phyloP scores from a whole-genome alignment of 2,113 vertebrate species.

The Ammodramus savannarum region DNA sequence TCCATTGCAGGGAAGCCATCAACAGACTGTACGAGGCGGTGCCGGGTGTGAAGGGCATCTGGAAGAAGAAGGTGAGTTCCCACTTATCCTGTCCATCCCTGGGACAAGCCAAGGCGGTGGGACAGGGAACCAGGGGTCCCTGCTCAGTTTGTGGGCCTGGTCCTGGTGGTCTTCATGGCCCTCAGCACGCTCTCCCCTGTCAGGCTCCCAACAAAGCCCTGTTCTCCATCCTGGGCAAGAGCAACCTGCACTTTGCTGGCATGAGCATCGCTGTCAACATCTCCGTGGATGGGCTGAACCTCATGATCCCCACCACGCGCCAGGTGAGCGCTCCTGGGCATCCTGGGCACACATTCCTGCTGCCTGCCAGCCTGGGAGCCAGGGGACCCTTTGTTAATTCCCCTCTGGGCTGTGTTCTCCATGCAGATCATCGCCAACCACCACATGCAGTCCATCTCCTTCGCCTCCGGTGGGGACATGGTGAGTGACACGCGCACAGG shows the following conservation, averaged over 20 bases:
- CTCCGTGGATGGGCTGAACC: conserved; percentile 88
- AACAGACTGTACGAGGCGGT: conserved; percentile 92
- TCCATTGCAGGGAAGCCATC: conserved; percentile 87
- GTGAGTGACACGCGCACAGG: conserved; percentile 9
- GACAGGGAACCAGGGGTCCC: too few species aligned
- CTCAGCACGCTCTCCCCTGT: background rate
- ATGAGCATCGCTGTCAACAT: conserved; percentile 92
- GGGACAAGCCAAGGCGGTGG: background rate
- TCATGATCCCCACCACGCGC: conserved; percentile 88
- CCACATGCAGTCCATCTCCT: conserved; percentile 88
- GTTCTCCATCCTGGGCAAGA: conserved; percentile 90
- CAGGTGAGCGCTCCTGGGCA: conserved; percentile 74
- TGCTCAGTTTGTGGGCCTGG: fast-evolving
- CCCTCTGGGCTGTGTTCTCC: fast-evolving
- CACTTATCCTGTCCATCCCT: fast-evolving
- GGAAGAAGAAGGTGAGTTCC: conserved; percentile 90
- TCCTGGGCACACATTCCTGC: background rate
- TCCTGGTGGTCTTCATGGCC: fast-evolving
- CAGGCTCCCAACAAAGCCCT: conserved; percentile 88
- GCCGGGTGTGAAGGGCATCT: conserved; percentile 87
- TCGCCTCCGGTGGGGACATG: conserved; percentile 86
- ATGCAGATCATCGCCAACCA: conserved; percentile 86
- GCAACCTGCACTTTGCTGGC: conserved; percentile 92
- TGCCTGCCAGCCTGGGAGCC: background rate
- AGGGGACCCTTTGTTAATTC: fast-evolving